These are phyloP conservation scores for Brachyopa scutellaris DNA, from an alignment of 2,888 invertebrate species.

Conservation along the genomic window DNA sequence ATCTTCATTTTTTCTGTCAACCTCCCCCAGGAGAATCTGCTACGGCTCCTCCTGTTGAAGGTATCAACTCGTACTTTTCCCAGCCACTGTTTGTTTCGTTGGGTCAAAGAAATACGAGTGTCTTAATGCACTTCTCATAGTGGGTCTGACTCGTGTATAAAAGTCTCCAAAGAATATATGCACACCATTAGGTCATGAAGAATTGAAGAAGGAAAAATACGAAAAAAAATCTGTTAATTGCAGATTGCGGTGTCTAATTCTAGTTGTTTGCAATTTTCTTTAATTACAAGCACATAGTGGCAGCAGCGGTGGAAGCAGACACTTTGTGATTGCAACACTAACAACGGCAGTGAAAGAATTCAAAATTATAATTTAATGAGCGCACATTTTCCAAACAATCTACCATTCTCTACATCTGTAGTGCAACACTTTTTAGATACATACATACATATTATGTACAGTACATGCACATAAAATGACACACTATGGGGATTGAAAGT, in stretches of 20 bases:
- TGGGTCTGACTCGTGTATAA: slow-evolving; percentile 27
- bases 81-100: slow-evolving; percentile 16
- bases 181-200: slow-evolving; percentile 63
- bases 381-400: slow-evolving; percentile 67
- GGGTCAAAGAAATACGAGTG: slow-evolving; percentile 35
- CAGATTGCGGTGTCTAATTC: slow-evolving; percentile 57
- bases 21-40: slow-evolving; percentile 18
- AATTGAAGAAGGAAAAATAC: not conserved
- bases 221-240: slow-evolving; percentile 53
- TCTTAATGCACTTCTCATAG: slow-evolving; percentile 21
- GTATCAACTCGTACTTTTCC: slow-evolving; percentile 14
- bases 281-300: slow-evolving; percentile 49
- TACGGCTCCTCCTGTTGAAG: slow-evolving; percentile 30
- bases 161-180: slow-evolving; percentile 24
- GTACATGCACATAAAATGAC: slow-evolving; percentile 56
- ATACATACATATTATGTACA: not conserved
- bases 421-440: slow-evolving; percentile 30
- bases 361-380: slow-evolving; percentile 70
- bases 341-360: slow-evolving; percentile 39
- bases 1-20: slow-evolving; percentile 31
- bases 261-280: slow-evolving; percentile 63
- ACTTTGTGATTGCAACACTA: slow-evolving; percentile 45
- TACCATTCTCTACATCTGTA: slow-evolving; percentile 37
- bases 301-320: slow-evolving; percentile 12
- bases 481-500: no score